These are phyloP conservation scores for Sarcophaga subvicina DNA, from an alignment of 2,888 invertebrate species.

Conservation along the genomic window DNA sequence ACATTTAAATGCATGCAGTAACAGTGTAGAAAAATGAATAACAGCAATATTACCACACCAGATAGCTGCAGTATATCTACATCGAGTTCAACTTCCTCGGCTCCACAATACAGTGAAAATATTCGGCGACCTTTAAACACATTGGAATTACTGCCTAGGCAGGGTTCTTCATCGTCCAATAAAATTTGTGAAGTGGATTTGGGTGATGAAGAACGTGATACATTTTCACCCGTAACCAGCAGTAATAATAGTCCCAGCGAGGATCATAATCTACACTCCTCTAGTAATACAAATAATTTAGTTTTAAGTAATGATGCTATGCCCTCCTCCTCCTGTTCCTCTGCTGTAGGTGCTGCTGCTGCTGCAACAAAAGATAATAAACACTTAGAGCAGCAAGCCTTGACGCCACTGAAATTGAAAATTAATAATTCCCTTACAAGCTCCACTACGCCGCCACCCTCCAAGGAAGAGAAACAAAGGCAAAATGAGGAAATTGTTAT, in stretches of 20 bases:
- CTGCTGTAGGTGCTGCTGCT: constrained; percentile 33
- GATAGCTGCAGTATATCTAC: constrained; percentile 59
- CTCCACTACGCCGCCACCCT: constrained; percentile 72
- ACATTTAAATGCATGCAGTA: background rate
- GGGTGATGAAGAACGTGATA: constrained; percentile 81
- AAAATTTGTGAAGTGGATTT: constrained; percentile 80
- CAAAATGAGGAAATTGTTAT: constrained; percentile 86
- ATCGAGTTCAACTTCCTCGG: constrained; percentile 72
- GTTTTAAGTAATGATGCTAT: constrained; percentile 36
- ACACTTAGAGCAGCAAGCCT: constrained; percentile 69
- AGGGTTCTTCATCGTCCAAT: constrained; percentile 74
- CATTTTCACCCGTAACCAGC: constrained; percentile 79
- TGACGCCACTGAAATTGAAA: constrained; percentile 66
- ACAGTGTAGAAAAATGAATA: constrained; percentile 43
- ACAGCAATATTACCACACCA: constrained; percentile 53
- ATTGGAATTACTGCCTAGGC: constrained; percentile 72
- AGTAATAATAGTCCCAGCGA: constrained; percentile 73
- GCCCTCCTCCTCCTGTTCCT: constrained; percentile 49
- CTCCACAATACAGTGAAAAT: constrained; percentile 78
- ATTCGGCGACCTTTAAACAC: constrained; percentile 69
- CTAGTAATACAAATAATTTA: constrained; percentile 43
- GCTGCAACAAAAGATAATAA: constrained; percentile 74
- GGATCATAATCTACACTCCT: constrained; percentile 48
- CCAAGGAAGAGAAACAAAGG: constrained; percentile 85
- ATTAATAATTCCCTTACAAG: constrained; percentile 56